Conservation (phyloP, 2,113 vertebrate genomes). For the Kobus ellipsiprymnus region DNA sequence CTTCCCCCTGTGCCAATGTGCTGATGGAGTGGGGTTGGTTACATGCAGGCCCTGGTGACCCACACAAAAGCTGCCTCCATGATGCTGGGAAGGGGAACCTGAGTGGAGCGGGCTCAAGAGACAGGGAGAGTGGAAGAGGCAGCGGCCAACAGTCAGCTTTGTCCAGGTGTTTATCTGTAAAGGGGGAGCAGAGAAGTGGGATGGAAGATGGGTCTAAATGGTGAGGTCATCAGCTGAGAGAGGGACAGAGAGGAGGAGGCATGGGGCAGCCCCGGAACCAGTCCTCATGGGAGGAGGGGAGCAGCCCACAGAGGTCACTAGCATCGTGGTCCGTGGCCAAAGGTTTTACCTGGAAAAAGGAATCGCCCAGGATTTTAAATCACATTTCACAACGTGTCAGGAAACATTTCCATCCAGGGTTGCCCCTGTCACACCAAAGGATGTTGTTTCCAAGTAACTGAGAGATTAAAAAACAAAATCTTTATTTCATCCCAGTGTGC, state of each 20-base stretch:
- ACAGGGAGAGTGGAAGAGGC: neutral
- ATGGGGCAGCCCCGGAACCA: accelerated
- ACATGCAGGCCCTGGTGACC: neutral
- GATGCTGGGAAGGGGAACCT: accelerated
- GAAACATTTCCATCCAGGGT: neutral
- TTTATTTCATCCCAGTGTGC: neutral
- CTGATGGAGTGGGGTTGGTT: neutral
- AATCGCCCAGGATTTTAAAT: neutral
- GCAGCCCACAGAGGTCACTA: accelerated
- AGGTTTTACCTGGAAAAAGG: neutral
- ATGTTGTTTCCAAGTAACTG: neutral
- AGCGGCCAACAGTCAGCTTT: accelerated
- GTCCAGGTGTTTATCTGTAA: neutral
- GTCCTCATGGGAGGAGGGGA: neutral
- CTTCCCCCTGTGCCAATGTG: accelerated
- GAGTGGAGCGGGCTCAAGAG: neutral
- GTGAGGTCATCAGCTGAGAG: neutral
- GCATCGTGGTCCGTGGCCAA: accelerated
- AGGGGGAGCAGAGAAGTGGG: neutral
- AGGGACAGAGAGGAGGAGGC: accelerated
- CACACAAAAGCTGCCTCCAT: neutral
- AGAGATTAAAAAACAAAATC: neutral
- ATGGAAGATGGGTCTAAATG: accelerated
- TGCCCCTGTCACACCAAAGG: neutral
- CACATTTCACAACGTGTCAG: neutral